phyloP scores from a whole-genome alignment of 2,113 vertebrate genomes.

The Numida meleagris region DNA sequence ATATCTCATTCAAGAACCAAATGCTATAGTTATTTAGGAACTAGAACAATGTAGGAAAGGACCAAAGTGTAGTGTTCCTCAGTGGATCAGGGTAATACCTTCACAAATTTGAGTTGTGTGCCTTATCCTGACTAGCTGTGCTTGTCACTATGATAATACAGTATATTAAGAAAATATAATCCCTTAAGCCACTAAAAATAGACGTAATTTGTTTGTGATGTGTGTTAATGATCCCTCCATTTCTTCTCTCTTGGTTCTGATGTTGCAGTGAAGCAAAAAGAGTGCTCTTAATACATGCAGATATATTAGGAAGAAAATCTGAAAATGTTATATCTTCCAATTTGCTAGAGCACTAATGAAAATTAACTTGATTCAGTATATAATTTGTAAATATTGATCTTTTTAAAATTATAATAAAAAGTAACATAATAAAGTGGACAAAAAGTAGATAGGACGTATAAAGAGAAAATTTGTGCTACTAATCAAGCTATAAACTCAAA shows the following conservation, averaged over 20 bases:
- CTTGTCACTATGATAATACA: background rate
- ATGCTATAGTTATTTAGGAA: background rate
- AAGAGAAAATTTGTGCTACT: background rate
- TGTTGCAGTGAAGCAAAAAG: background rate
- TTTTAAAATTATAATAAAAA: background rate
- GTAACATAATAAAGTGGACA: background rate
- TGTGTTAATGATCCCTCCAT: background rate
- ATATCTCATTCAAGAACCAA: background rate
- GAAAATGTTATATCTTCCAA: background rate
- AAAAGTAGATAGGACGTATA: background rate
- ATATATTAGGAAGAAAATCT: background rate
- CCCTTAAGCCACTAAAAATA: background rate
- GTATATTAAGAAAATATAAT: background rate
- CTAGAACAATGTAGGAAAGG: background rate
- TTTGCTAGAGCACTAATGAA: background rate
- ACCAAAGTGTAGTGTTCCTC: background rate
- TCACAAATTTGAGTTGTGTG: background rate
- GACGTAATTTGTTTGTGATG: fast-evolving
- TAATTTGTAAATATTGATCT: background rate
- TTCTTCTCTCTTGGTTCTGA: background rate
- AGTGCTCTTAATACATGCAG: background rate
- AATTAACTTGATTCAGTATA: background rate
- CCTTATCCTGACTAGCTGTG: background rate
- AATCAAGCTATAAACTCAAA: background rate
- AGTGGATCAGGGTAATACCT: background rate